A percentile compares a stretch with the other conserved stretches of the same genome.
Evolutionary conservation across 2,888 invertebrate genomes (phyloP).

Genomic region (Aspidapion aeneum): DNA sequence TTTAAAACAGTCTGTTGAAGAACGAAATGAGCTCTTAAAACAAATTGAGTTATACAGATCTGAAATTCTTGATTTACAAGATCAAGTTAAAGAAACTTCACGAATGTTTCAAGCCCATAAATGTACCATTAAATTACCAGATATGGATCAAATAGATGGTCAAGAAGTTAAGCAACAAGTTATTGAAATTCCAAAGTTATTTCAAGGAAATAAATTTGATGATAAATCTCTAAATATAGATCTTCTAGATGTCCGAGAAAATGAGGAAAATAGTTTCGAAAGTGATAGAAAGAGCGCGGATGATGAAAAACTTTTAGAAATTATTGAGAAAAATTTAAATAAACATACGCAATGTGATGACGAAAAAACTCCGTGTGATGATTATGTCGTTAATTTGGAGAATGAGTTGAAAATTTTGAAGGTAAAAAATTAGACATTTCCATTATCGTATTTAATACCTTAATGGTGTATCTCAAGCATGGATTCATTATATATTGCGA

Average conservation of each 20-base stretch:
- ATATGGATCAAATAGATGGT: background rate
- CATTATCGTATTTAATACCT: too few relatives aligned
- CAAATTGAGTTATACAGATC: slow-evolving; percentile 60
- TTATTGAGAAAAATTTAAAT: background rate
- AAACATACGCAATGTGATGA: background rate
- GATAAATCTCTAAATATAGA: slow-evolving; percentile 3
- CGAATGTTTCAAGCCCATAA: slow-evolving; percentile 44
- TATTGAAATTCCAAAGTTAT: too few relatives aligned
- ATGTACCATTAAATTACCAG: slow-evolving; percentile 18
- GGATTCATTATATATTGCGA: too few relatives aligned
- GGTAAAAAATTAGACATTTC: slow-evolving; percentile 26
- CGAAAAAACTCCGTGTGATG: background rate
- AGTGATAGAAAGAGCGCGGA: slow-evolving; percentile 2
- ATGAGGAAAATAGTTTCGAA: slow-evolving; percentile 7
- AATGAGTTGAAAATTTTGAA: slow-evolving; percentile 35
- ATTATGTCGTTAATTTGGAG: slow-evolving; percentile 17
- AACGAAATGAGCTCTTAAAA: slow-evolving; percentile 57
- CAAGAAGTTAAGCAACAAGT: too few relatives aligned
- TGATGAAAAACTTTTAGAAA: background rate
- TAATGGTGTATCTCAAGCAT: too few relatives aligned
- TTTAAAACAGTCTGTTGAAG: slow-evolving; percentile 61
- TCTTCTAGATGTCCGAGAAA: slow-evolving; percentile 2
- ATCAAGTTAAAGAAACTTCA: slow-evolving; percentile 49
- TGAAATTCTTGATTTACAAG: slow-evolving; percentile 55
- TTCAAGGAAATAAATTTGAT: too few relatives aligned